A percentile compares a stretch with the other conserved stretches of the same genome.
phyloP scores from a whole-genome alignment of 2,113 vertebrate species.

The Clarias magur region DNA sequence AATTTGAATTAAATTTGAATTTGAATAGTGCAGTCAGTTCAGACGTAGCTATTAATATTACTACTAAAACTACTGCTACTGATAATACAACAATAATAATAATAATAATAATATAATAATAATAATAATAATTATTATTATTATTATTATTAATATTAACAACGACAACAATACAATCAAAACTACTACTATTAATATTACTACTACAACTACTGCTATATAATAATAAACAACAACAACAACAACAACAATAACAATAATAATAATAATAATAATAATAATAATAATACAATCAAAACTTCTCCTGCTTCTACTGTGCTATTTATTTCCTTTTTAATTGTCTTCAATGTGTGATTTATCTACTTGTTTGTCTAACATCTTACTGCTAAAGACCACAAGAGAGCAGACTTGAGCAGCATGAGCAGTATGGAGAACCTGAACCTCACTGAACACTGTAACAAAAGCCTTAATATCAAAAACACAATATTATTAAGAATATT shows the following conservation, averaged over 20 bases:
- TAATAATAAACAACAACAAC: neutral
- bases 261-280: neutral
- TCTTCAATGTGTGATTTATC: too few species aligned
- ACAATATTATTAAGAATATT: constrained; percentile 2
- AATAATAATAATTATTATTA: too few species aligned
- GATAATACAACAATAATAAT: neutral
- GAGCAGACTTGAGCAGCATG: constrained; percentile 22
- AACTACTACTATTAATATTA: neutral
- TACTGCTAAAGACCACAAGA: constrained; percentile 13
- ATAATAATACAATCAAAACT: neutral
- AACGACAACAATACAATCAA: neutral
- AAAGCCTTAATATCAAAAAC: neutral
- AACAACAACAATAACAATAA: neutral
- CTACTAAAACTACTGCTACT: neutral
- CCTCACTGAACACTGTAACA: neutral
- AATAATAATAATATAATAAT: too few species aligned
- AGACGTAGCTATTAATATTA: neutral
- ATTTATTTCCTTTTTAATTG: too few species aligned
- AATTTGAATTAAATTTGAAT: too few species aligned
- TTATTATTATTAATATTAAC: neutral
- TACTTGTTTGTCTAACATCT: neutral
- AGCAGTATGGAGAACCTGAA: neutral
- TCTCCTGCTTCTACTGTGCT: neutral
- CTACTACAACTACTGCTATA: neutral
- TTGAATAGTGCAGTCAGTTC: too few species aligned